phyloP scores from a whole-genome alignment of 2,113 vertebrate species.

The Willisornis vidua region DNA sequence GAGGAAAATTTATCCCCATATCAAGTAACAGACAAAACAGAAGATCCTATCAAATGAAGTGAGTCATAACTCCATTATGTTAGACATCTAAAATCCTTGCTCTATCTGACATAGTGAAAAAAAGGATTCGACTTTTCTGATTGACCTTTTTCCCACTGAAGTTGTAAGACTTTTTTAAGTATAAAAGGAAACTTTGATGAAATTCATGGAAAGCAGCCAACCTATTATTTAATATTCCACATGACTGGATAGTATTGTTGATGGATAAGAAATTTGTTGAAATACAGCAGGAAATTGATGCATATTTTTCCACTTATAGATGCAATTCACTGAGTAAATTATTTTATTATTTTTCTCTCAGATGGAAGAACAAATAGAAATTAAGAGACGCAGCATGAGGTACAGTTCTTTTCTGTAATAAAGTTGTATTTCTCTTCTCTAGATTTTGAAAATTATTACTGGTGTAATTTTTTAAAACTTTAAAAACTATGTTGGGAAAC shows the following conservation, averaged over 20 bases:
- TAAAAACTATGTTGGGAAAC: not conserved
- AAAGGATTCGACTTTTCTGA: not conserved
- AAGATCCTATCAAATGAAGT: not conserved
- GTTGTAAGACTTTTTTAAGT: not conserved
- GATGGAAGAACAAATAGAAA: not conserved
- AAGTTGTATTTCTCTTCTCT: slow-evolving; percentile 1
- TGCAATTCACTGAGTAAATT: slow-evolving; percentile 3
- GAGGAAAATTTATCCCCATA: not conserved
- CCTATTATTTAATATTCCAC: slow-evolving; percentile 45
- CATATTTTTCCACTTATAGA: not conserved
- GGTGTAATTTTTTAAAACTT: slow-evolving; percentile 8
- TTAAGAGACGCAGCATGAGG: not conserved
- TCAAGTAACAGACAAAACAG: not conserved
- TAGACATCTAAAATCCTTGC: slow-evolving; percentile 3
- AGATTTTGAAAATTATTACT: not conserved
- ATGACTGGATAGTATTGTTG: slow-evolving; percentile 30
- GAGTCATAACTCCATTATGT: slow-evolving; percentile 9
- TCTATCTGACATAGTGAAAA: not conserved
- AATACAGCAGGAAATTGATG: slow-evolving; percentile 3
- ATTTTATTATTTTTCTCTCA: not conserved
- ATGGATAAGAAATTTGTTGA: slow-evolving; percentile 19
- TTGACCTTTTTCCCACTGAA: slow-evolving; percentile 30
- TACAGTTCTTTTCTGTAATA: not conserved
- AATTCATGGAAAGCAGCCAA: slow-evolving; percentile 43
- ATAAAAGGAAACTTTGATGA: not conserved